Evolutionary conservation across 2,113 vertebrate genomes (phyloP).

Genomic region (Crotophaga sulcirostris): DNA sequence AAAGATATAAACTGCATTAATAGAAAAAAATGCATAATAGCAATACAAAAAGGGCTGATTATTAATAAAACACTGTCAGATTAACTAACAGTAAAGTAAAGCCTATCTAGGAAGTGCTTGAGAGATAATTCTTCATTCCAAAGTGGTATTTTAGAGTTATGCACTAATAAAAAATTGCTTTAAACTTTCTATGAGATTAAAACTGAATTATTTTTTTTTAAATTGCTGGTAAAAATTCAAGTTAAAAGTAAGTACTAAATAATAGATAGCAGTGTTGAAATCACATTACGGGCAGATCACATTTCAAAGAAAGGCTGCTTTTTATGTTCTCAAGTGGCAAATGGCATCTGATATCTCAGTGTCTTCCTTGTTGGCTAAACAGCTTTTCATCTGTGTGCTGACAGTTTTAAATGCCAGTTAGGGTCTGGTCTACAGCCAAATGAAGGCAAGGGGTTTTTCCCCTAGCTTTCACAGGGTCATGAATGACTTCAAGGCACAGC

Average conservation of each 20-base stretch:
- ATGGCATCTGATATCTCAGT: not conserved
- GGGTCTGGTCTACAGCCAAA: not conserved
- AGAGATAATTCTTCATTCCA: conserved; percentile 57
- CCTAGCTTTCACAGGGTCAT: not conserved
- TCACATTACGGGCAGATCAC: not conserved
- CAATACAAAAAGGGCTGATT: conserved; percentile 55
- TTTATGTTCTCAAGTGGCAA: conserved; percentile 17
- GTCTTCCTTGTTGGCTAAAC: not conserved
- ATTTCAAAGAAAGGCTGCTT: conserved; percentile 13
- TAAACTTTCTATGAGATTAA: conserved; percentile 52
- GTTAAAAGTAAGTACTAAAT: conserved; percentile 13
- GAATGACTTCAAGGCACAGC: not conserved
- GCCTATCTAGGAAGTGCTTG: conserved; percentile 47
- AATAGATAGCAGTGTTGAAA: not conserved
- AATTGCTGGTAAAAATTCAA: not conserved
- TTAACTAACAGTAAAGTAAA: conserved; percentile 58
- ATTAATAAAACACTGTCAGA: conserved; percentile 63
- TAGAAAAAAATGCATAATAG: conserved; percentile 53
- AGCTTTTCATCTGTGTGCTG: not conserved
- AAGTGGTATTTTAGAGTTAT: conserved; percentile 53
- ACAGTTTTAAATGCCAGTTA: not conserved
- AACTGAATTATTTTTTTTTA: not conserved
- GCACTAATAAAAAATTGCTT: conserved; percentile 54
- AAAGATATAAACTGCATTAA: conserved; percentile 49
- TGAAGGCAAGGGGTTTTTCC: not conserved